A percentile compares a stretch with the other conserved stretches of the same genome.
Conservation (phyloP, 2,888 invertebrate species). For the Stenchaetothrips biformis region DNA sequence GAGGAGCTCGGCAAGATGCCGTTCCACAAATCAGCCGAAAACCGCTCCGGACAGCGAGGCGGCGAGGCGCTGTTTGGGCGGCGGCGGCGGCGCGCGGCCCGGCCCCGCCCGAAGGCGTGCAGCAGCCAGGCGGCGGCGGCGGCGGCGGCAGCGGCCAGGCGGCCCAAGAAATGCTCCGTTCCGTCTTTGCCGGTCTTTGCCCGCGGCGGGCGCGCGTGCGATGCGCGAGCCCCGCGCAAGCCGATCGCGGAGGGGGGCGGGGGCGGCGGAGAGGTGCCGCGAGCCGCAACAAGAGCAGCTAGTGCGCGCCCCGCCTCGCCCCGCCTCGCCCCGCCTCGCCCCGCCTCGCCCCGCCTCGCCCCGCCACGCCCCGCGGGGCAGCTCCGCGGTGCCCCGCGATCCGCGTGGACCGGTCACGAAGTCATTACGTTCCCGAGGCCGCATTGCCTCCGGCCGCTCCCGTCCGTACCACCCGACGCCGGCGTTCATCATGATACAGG, state of each 20-base stretch:
- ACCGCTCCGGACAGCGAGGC: background rate
- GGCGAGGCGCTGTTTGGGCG: background rate
- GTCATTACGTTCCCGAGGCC: slow-evolving; percentile 20
- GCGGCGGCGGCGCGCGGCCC: background rate
- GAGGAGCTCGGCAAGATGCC: background rate
- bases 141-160: background rate
- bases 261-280: background rate
- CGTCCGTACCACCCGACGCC: background rate
- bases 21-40: slow-evolving; percentile 4
- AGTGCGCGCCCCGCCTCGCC: background rate
- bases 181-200: background rate
- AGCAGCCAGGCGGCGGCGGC: background rate
- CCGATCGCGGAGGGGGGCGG: background rate
- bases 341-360: background rate
- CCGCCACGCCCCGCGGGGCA: background rate
- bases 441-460: background rate
- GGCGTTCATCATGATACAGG: background rate
- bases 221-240: slow-evolving; percentile 21
- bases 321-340: background rate
- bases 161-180: background rate
- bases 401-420: slow-evolving; percentile 21
- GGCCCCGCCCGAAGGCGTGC: background rate
- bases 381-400: background rate
- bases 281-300: background rate
- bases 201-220: slow-evolving; percentile 16